Conservation (phyloP, 2,113 vertebrate species). For the Thermophis baileyi region DNA sequence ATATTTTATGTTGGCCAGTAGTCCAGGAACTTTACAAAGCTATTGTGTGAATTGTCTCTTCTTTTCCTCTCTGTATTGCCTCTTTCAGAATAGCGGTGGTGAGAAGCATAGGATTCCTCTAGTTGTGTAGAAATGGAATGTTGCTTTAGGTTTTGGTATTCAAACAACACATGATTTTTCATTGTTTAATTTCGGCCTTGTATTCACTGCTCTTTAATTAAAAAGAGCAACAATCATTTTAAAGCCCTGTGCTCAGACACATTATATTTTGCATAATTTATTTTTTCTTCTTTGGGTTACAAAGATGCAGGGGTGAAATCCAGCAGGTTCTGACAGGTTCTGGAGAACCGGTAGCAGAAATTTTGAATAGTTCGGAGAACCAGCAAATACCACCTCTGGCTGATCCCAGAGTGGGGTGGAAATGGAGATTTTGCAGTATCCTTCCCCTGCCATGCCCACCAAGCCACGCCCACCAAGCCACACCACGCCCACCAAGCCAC, state of each 20-base stretch:
- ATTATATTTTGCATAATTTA: constrained; percentile 5
- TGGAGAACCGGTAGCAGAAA: too few species aligned
- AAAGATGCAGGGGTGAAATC: too few species aligned
- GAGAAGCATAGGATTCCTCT: background rate
- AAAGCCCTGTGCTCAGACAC: background rate
- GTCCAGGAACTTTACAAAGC: background rate
- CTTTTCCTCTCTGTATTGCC: background rate
- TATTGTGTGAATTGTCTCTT: background rate
- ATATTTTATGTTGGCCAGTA: background rate
- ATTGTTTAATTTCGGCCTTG: constrained; percentile 33
- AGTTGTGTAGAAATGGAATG: constrained; percentile 48
- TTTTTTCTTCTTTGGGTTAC: background rate
- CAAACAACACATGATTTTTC: constrained; percentile 26
- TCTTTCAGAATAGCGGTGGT: background rate
- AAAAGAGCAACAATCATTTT: background rate
- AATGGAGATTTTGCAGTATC: too few species aligned
- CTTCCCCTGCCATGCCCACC: too few species aligned
- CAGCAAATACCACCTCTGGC: too few species aligned
- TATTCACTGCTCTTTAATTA: background rate
- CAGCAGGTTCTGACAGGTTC: too few species aligned
- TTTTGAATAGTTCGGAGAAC: too few species aligned
- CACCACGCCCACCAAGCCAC: too few species aligned
- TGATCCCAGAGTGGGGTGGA: too few species aligned
- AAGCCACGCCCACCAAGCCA: too few species aligned
- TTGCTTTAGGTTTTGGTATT: constrained; percentile 20